phyloP scores from a whole-genome alignment of 2,797 vertebrate genomes.

The Argentina silus region DNA sequence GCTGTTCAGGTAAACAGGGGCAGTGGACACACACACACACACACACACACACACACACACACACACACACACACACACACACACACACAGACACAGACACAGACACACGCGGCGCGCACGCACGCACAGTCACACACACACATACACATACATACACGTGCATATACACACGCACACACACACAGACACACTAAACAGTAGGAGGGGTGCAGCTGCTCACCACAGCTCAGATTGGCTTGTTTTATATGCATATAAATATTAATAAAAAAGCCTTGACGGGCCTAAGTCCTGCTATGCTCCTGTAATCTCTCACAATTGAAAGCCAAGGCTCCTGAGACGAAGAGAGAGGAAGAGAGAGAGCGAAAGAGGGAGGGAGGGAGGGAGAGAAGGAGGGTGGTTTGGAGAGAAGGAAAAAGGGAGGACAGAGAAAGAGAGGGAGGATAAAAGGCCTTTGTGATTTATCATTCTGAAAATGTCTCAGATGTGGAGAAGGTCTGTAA shows the following conservation, averaged over 20 bases:
- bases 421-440: constrained; percentile 16
- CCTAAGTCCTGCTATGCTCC: not conserved
- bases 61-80: constrained; percentile 16
- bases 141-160: constrained; percentile 29
- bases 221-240: not conserved
- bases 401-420: constrained; percentile 20
- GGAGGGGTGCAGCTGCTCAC: constrained; percentile 59
- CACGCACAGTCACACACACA: not conserved
- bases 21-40: not conserved
- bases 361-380: constrained; percentile 1
- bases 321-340: constrained; percentile 6
- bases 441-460: constrained; percentile 70
- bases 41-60: constrained; percentile 11
- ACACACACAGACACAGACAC: not conserved
- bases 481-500: constrained; percentile 81
- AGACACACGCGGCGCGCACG: not conserved
- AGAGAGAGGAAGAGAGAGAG: constrained; percentile 6
- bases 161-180: not conserved
- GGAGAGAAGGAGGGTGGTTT: constrained; percentile 42
- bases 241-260: not conserved
- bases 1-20: not conserved
- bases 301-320: not conserved
- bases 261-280: not conserved
- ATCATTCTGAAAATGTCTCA: constrained; percentile 83
- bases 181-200: constrained; percentile 8